Conservation (phyloP, 2,888 invertebrate species). For the Cataglyphis livida region DNA sequence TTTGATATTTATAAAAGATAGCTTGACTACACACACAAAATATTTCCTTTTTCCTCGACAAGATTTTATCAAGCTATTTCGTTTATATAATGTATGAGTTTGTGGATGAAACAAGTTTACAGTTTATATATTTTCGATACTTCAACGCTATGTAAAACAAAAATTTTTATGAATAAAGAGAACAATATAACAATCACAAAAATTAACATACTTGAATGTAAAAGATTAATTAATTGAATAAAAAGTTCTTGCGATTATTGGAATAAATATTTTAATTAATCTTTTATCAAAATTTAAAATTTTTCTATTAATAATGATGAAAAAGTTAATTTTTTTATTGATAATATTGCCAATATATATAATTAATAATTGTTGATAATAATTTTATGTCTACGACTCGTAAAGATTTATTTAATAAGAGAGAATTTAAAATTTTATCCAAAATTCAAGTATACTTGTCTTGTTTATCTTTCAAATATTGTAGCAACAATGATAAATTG, state of each 20-base stretch:
- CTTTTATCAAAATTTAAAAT: neutral
- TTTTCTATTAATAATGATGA: neutral
- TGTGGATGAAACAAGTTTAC: neutral
- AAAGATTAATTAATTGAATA: no score
- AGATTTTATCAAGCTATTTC: neutral
- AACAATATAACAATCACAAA: neutral
- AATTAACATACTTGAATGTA: neutral
- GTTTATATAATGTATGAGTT: neutral
- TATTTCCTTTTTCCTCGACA: neutral
- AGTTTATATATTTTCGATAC: neutral
- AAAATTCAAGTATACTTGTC: constrained; percentile 36
- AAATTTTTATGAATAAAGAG: neutral
- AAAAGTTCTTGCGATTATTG: neutral
- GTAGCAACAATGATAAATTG: constrained; percentile 43
- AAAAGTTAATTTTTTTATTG: no score
- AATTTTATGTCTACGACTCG: neutral
- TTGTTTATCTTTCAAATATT: constrained; percentile 46
- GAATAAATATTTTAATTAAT: neutral
- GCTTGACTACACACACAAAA: neutral
- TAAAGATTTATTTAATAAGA: neutral
- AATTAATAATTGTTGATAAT: neutral
- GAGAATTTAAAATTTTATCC: constrained; percentile 1
- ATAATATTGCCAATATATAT: no score
- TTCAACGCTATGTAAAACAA: neutral
- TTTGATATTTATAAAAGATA: neutral